Evolutionary conservation across 2,888 invertebrate species (phyloP), one percentile per base, ranked within the genome.

Genomic region (Noctua comes): DNA sequence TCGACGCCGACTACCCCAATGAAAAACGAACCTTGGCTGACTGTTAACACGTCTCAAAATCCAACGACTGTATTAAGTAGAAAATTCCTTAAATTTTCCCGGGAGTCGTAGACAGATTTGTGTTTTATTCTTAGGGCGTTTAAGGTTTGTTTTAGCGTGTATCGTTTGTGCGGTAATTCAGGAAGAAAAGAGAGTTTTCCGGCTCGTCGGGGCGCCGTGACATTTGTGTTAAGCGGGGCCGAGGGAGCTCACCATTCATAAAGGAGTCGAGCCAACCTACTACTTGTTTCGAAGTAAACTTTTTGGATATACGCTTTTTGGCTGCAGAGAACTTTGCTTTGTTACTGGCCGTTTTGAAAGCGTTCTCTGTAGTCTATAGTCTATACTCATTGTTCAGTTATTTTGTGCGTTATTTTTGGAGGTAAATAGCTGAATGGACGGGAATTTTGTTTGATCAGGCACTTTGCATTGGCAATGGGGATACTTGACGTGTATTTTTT

Each of bases 181-280:
- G 95, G 95, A 96, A 96, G 97, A 96, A 96, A 96, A 96, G 96
- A 96, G 96, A 95, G 96, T 96, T 97, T 96, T 95, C 96, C 96
- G 95, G 95, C 94, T 94, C 94, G 96, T 91, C 95, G 95, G 93
- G 93, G 94, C 93, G 95, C 93, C 96, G 96, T 96, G 96, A 96
- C 96, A 96, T 96, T 97, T 95, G 96, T 96, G 96, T 96, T 96
- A 96, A 96, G 94, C 95, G 95, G 93, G 93, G 93, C 92, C 92
- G 94, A 94, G 96, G 95, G 94, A 94, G 93, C 88, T 80, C 90
- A 90, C 95, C 96, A 96, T 97, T 96, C 96, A 96, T 96, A 95
- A 96, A 95, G 93, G 92, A 93, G 89, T 89, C 92, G 90, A 92
- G 85, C 89, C 92, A 64, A 92, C 91, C 91, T 92, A 91, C 91